Evolutionary conservation across 2,113 vertebrate species (phyloP).

Genomic region (Gila orcuttii): DNA sequence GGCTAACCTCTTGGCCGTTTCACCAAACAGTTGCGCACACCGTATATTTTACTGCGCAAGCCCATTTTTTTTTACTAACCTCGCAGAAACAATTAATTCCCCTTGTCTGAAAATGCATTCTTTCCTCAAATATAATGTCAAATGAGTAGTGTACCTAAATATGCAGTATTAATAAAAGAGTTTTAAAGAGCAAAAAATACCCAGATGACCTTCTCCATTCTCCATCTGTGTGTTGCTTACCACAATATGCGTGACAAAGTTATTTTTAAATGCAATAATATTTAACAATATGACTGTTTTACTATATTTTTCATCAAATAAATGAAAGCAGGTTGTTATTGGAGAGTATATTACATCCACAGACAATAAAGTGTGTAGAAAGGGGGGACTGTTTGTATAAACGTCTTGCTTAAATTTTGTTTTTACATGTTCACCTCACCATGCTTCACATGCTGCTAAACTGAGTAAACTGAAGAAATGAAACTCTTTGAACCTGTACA

Average conservation of each 20-base stretch:
- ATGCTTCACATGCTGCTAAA: slow-evolving; percentile 44
- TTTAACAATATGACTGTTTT: too few relatives aligned
- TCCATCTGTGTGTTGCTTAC: background rate
- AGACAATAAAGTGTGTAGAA: background rate
- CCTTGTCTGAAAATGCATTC: background rate
- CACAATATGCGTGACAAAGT: too few relatives aligned
- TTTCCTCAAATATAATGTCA: background rate
- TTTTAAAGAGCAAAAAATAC: background rate
- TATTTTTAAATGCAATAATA: too few relatives aligned
- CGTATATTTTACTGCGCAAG: background rate
- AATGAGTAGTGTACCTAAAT: background rate
- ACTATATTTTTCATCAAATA: too few relatives aligned
- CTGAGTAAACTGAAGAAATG: slow-evolving; percentile 47
- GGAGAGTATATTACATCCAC: background rate
- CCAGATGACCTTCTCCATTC: background rate
- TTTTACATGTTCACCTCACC: slow-evolving; percentile 54
- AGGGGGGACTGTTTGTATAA: background rate
- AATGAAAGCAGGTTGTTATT: too few relatives aligned
- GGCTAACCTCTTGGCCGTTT: background rate
- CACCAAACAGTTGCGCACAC: background rate
- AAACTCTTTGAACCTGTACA: background rate
- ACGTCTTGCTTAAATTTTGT: background rate
- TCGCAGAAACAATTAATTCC: background rate
- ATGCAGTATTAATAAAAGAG: background rate
- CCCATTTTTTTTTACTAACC: background rate